Conservation (phyloP, 1,140 invertebrate genomes). For the Halotydeus destructor region DNA sequence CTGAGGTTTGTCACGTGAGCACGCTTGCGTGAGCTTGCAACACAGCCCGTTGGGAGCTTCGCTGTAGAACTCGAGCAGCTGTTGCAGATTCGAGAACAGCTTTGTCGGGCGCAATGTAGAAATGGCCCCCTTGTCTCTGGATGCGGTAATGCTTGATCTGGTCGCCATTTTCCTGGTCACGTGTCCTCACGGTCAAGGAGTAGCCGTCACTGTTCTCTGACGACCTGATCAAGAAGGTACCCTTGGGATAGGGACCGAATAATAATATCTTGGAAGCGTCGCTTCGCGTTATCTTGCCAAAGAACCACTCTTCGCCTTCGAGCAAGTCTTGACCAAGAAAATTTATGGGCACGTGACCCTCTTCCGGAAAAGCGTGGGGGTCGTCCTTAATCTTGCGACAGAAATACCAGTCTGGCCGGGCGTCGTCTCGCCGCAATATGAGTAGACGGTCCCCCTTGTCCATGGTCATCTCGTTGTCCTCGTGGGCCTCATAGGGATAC, state of each 20-base stretch:
- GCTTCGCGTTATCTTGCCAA: conserved; percentile 81
- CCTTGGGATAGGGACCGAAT: conserved; percentile 67
- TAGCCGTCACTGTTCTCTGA: conserved; percentile 33
- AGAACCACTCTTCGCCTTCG: conserved; percentile 99
- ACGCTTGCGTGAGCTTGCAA: conserved; percentile 68
- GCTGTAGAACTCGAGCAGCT: conserved; percentile 75
- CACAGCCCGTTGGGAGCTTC: conserved; percentile 60
- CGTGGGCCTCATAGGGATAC: conserved; percentile 95
- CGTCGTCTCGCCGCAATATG: conserved; percentile 94
- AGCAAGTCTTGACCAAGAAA: conserved; percentile 98
- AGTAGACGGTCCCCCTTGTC: conserved; percentile 94
- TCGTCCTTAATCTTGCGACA: conserved; percentile 82
- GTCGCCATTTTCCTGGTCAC: conserved; percentile 75
- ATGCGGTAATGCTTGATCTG: conserved; percentile 97
- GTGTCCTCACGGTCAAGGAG: conserved; percentile 81
- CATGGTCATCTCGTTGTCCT: conserved; percentile 94
- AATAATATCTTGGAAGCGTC: conserved; percentile 85
- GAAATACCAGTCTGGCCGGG: conserved; percentile 97
- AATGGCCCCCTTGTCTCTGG: conserved; percentile 69
- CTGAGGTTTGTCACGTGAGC: conserved; percentile 87
- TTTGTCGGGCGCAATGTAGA: conserved; percentile 73
- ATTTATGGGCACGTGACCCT: conserved; percentile 98
- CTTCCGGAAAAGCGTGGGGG: conserved; percentile 75
- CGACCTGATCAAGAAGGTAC: conserved; percentile 71
- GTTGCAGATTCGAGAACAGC: conserved; percentile 69